Percentiles rank a stretch among this genome's conserved stretches.
Evolutionary conservation across 1,140 invertebrate species (phyloP).

Genomic region (Choristoneura fumiferana): DNA sequence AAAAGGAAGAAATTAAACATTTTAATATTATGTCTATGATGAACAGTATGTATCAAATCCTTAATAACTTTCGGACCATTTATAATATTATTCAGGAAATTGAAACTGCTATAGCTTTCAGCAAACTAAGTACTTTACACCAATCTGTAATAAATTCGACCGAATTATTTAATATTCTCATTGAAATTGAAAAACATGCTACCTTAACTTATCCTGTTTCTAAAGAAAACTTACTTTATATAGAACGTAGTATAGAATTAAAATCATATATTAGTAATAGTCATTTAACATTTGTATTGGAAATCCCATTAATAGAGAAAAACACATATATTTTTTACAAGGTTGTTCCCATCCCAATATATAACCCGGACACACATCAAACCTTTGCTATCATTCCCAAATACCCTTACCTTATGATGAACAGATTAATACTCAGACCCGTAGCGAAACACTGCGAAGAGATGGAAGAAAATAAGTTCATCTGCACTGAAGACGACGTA

Average conservation of each 20-base stretch:
- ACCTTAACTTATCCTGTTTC: slow-evolving; percentile 2
- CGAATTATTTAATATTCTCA: slow-evolving; percentile 8
- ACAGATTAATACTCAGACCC: slow-evolving; percentile 12
- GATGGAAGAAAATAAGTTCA: neutral
- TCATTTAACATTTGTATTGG: slow-evolving; percentile 15
- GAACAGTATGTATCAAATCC: slow-evolving; percentile 5
- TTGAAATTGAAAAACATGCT: slow-evolving; percentile 9
- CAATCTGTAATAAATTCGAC: slow-evolving; percentile 20
- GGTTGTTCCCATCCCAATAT: slow-evolving; percentile 13
- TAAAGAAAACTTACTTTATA: slow-evolving; percentile 17
- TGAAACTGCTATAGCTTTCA: slow-evolving; percentile 22
- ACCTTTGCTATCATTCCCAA: slow-evolving; percentile 9
- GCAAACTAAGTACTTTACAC: slow-evolving; percentile 20
- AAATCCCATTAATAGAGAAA: slow-evolving; percentile 17
- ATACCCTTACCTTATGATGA: slow-evolving; percentile 19
- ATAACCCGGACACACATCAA: neutral
- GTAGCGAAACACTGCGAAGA: neutral
- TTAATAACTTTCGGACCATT: slow-evolving; percentile 20
- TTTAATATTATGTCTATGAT: slow-evolving; percentile 5
- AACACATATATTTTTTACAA: slow-evolving; percentile 20
- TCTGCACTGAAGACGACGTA: slow-evolving; percentile 6
- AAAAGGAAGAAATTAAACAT: neutral
- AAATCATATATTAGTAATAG: slow-evolving; percentile 4
- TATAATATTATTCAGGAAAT: slow-evolving; percentile 5
- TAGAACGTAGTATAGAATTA: slow-evolving; percentile 14